These are phyloP conservation scores for Penaeus chinensis DNA, from an alignment of 1,140 invertebrate species.

Conservation along the genomic window DNA sequence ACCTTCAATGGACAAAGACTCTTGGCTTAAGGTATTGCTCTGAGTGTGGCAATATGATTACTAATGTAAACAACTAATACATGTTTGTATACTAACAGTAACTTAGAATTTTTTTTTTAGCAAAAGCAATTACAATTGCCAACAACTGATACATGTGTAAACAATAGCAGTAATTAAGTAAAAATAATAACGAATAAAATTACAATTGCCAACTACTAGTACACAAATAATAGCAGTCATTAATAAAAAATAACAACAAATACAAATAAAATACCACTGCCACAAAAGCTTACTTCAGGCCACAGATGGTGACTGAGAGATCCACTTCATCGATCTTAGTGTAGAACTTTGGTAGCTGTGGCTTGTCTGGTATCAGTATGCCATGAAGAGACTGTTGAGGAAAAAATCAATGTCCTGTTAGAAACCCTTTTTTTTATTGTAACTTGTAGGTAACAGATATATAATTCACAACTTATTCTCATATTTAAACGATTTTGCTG, in stretches of 20 bases:
- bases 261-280: not conserved
- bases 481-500: no score
- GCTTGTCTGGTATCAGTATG: constrained; percentile 74
- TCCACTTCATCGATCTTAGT: constrained; percentile 95
- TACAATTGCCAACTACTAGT: not conserved
- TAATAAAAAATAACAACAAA: not conserved
- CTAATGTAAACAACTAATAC: no score
- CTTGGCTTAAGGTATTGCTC: no score
- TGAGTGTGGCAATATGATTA: no score
- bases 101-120: no score
- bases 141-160: no score
- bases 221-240: not conserved
- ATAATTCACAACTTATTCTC: no score
- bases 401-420: not conserved
- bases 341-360: constrained; percentile 89
- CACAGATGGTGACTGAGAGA: constrained; percentile 90
- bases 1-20: constrained; percentile 74
- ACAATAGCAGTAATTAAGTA: no score
- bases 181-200: not conserved
- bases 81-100: no score
- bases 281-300: constrained; percentile 67
- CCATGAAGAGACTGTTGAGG: constrained; percentile 72
- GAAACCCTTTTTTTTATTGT: no score
- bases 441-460: no score
- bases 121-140: no score